These are phyloP conservation scores for Alsophila aescularia DNA, from an alignment of 2,888 invertebrate genomes.

Conservation along the genomic window DNA sequence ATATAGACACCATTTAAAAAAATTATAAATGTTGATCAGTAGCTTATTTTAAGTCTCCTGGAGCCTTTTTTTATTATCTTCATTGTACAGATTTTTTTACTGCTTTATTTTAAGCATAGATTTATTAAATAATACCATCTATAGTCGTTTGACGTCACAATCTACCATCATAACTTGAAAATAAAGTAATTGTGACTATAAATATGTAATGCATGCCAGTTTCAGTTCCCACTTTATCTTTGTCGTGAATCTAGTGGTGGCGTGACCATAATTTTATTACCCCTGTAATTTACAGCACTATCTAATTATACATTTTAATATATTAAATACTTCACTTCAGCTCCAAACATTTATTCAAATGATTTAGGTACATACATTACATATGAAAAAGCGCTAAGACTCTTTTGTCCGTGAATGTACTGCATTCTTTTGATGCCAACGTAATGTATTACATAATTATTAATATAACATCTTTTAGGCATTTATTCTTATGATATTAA, in stretches of 20 bases:
- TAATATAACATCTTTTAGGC: conserved; percentile 45
- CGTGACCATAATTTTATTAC: conserved; percentile 36
- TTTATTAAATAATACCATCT: too few relatives aligned
- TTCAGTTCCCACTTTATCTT: conserved; percentile 33
- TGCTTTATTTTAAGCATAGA: too few relatives aligned
- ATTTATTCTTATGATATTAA: conserved; percentile 60
- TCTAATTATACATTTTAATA: conserved; percentile 14
- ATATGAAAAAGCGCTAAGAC: conserved; percentile 11
- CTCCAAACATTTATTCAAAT: not conserved
- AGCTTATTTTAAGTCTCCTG: too few relatives aligned
- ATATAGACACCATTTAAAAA: too few relatives aligned
- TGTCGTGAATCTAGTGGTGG: conserved; percentile 42
- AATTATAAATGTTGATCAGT: too few relatives aligned
- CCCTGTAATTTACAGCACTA: conserved; percentile 22
- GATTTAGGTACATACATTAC: not conserved
- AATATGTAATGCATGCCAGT: conserved; percentile 25
- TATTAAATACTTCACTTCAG: conserved; percentile 3
- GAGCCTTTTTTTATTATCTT: too few relatives aligned
- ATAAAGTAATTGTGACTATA: conserved; percentile 6
- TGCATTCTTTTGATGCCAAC: conserved; percentile 50
- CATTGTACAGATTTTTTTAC: too few relatives aligned
- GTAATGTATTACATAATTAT: conserved; percentile 35
- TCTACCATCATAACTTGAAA: not conserved
- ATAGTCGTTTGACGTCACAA: not conserved
- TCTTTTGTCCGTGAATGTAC: conserved; percentile 49